Evolutionary conservation across 30 jellyfish, hydroid and myxozoan genomes (phyloP).

Genomic region (Sanderia malayensis): DNA sequence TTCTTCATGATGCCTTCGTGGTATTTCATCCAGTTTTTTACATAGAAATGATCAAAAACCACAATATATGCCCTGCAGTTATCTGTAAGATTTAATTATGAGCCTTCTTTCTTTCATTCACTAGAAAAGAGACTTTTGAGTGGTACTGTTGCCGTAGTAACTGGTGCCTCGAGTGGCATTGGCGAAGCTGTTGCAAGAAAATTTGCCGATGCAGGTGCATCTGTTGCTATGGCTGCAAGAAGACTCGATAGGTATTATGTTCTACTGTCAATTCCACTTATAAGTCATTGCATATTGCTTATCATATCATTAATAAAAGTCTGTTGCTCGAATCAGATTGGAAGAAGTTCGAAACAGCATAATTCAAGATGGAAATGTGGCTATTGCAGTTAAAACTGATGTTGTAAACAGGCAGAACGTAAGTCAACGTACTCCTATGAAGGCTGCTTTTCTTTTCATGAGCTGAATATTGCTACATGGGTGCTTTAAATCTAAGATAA

Average conservation of each 20-base stretch:
- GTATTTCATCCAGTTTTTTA: too few relatives aligned
- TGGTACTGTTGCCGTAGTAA: slow-evolving; percentile 70
- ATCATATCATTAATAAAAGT: not conserved
- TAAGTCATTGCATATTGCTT: not conserved
- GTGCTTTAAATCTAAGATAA: too few relatives aligned
- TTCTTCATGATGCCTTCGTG: not conserved
- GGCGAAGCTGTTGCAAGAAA: slow-evolving; percentile 80
- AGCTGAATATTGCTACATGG: too few relatives aligned
- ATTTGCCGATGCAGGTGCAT: slow-evolving; percentile 81
- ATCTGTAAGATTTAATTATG: too few relatives aligned
- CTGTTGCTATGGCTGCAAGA: slow-evolving; percentile 88
- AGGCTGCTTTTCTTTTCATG: too few relatives aligned
- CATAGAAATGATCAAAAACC: too few relatives aligned
- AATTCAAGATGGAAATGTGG: slow-evolving; percentile 70
- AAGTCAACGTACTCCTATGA: too few relatives aligned
- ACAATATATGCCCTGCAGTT: too few relatives aligned
- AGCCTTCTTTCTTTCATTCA: too few relatives aligned
- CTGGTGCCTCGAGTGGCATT: slow-evolving; percentile 96
- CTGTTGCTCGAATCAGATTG: slow-evolving; percentile 55
- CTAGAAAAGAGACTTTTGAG: slow-evolving; percentile 51
- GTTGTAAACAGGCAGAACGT: slow-evolving; percentile 66
- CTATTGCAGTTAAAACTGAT: slow-evolving; percentile 70
- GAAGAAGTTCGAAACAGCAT: slow-evolving; percentile 72
- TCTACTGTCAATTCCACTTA: not conserved
- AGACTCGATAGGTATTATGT: slow-evolving; percentile 64